Evolutionary conservation across 2,888 invertebrate genomes (phyloP).

Genomic region (Polylopha cassiicola): DNA sequence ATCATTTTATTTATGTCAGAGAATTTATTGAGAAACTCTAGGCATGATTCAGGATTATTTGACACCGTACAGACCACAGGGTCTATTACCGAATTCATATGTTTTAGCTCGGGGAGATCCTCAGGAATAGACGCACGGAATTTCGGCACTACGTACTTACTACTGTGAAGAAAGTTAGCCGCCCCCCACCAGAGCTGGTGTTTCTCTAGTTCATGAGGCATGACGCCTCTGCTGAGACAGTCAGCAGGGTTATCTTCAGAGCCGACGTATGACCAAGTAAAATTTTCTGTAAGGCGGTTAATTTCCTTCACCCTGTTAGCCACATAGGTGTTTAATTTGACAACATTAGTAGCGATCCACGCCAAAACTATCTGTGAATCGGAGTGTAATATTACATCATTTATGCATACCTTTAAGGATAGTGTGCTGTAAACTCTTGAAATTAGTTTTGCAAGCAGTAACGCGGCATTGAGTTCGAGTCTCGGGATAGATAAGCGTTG

Average conservation of each 20-base stretch:
- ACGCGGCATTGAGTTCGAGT: conserved; percentile 23
- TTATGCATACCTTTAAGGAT: conserved; percentile 2
- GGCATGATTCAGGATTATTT: not conserved
- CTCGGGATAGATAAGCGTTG: conserved; percentile 19
- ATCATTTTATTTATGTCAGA: conserved; percentile 25
- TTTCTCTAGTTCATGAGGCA: conserved; percentile 6
- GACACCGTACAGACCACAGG: not conserved
- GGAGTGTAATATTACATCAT: conserved; percentile 10
- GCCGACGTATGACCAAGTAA: conserved; percentile 19
- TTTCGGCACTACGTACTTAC: conserved; percentile 1
- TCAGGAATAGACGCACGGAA: not conserved
- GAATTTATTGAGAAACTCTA: conserved; percentile 11
- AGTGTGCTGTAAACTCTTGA: conserved; percentile 7
- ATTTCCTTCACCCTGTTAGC: conserved; percentile 23
- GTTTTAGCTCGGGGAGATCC: conserved; percentile 15
- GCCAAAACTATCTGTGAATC: conserved; percentile 23
- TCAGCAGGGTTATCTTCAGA: conserved; percentile 22
- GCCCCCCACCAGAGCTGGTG: conserved; percentile 17
- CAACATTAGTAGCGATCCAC: conserved; percentile 20
- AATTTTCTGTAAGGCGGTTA: conserved; percentile 10
- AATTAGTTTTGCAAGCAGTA: conserved; percentile 19
- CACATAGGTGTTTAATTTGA: conserved; percentile 20
- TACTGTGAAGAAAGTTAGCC: conserved; percentile 5
- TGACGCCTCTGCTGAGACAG: conserved; percentile 15
- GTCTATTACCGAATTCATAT: not conserved